Percentiles rank a stretch among this genome's conserved stretches.
phyloP scores from a whole-genome alignment of 2,797 vertebrate species.

The Hypotaenidia philippensis region DNA sequence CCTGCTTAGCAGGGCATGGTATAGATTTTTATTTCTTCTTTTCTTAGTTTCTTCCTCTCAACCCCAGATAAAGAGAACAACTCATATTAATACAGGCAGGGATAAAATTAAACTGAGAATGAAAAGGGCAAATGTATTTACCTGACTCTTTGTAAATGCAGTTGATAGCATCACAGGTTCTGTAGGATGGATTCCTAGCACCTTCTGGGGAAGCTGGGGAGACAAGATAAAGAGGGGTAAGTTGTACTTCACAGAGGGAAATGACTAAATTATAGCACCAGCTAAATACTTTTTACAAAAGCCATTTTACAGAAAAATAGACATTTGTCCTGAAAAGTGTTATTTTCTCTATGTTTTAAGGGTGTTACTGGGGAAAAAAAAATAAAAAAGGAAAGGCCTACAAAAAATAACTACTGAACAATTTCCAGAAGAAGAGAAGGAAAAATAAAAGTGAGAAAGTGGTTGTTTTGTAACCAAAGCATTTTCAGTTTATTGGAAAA shows the following conservation, averaged over 20 bases:
- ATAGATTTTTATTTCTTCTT: not conserved
- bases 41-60: not conserved
- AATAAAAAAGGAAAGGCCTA: not conserved
- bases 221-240: not conserved
- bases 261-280: not conserved
- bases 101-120: not conserved
- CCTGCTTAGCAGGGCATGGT: not conserved
- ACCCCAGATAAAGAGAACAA: not conserved
- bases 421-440: not conserved
- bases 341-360: not conserved
- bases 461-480: not conserved
- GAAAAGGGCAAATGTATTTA: not conserved
- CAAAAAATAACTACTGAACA: not conserved
- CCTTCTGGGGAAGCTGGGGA: not conserved
- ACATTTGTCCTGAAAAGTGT: not conserved
- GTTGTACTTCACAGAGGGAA: not conserved
- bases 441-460: not conserved
- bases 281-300: not conserved
- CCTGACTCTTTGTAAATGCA: not conserved
- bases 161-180: not conserved
- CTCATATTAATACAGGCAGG: not conserved
- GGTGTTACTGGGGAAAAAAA: not conserved
- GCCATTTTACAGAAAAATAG: not conserved
- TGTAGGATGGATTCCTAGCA: not conserved
- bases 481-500: conserved; percentile 5